These are phyloP conservation scores for Heliocidaris erythrogramma DNA, from an alignment of 35 echinoderm and acorn worm genomes.

Conservation along the genomic window DNA sequence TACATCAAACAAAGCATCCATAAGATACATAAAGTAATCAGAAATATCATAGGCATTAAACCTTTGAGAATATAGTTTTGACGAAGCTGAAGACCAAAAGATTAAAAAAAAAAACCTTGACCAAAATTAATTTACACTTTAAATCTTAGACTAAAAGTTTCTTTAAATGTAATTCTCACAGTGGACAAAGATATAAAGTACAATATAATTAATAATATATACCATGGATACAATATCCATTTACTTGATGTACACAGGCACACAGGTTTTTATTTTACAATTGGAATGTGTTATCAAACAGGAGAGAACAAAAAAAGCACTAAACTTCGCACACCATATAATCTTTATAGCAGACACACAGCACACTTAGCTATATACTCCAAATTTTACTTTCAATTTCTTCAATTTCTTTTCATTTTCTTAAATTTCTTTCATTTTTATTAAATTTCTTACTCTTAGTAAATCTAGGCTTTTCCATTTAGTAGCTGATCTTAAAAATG, in stretches of 20 bases:
- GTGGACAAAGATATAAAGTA: background rate
- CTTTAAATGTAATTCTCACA: background rate
- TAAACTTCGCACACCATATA: conserved; percentile 7
- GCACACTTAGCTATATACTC: background rate
- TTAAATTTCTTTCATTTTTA: background rate
- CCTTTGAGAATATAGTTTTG: background rate
- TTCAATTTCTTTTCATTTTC: background rate
- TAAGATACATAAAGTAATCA: background rate
- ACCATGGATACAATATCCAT: background rate
- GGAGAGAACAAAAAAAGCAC: background rate
- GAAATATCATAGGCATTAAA: background rate
- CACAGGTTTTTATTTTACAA: background rate
- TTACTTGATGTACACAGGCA: background rate
- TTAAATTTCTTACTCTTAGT: background rate
- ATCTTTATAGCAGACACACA: background rate
- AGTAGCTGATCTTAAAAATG: too few species aligned
- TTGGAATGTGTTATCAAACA: background rate
- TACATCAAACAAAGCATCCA: background rate
- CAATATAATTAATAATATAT: background rate
- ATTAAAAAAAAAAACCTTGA: background rate
- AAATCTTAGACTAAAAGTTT: background rate
- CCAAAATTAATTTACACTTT: background rate
- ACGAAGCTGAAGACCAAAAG: background rate
- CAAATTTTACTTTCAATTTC: too few species aligned
- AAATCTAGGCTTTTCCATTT: too few species aligned